These are phyloP conservation scores for Agrotis segetum DNA, from an alignment of 2,888 invertebrate genomes.

Conservation along the genomic window DNA sequence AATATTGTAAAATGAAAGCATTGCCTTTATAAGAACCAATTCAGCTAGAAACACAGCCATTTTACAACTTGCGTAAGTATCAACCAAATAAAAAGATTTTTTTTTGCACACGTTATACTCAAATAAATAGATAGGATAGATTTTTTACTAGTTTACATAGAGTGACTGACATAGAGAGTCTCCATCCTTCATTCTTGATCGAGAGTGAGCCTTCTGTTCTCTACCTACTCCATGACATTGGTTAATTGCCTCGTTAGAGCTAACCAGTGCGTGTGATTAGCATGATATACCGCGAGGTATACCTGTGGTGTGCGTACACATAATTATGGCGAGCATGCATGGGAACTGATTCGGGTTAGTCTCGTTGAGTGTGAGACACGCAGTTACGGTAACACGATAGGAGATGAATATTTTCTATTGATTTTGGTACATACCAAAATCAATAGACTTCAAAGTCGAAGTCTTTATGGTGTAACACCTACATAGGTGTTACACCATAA, in stretches of 20 bases:
- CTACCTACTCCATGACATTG: neutral
- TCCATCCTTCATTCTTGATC: neutral
- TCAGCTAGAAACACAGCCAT: neutral
- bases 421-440: no score
- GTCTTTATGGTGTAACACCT: no score
- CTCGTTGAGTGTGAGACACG: slow-evolving; percentile 18
- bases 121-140: neutral
- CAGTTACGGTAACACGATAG: neutral
- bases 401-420: neutral
- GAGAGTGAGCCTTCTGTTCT: slow-evolving; percentile 13
- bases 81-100: neutral
- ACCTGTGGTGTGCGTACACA: slow-evolving; percentile 20
- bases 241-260: slow-evolving; percentile 56
- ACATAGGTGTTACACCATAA: no score
- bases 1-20: neutral
- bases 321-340: slow-evolving; percentile 54
- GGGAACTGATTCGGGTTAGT: slow-evolving; percentile 52
- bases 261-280: slow-evolving; percentile 50
- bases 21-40: neutral
- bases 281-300: slow-evolving; percentile 42
- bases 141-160: neutral
- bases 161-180: neutral
- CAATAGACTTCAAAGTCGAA: no score
- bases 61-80: neutral
- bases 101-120: neutral